Percentiles rank a stretch among this genome's conserved stretches.
Evolutionary conservation across 2,113 vertebrate species (phyloP).

Genomic region (Geococcyx californianus): DNA sequence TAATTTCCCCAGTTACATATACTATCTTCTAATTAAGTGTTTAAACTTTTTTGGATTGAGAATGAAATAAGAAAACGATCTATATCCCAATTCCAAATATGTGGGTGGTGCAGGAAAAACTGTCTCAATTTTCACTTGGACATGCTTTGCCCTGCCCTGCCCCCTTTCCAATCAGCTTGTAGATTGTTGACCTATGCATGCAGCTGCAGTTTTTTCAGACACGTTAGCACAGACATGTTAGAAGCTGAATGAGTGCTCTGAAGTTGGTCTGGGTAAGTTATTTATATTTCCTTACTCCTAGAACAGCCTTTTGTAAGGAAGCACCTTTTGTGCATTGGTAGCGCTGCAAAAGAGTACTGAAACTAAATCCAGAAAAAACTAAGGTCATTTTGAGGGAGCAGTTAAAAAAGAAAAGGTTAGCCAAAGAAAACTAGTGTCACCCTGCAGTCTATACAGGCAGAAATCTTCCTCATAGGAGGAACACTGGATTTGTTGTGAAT

Average conservation of each 20-base stretch:
- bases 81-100: conserved; percentile 20
- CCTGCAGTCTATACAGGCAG: not conserved
- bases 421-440: not conserved
- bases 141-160: not conserved
- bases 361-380: not conserved
- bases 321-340: not conserved
- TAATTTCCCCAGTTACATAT: conserved; percentile 30
- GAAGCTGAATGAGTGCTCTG: not conserved
- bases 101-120: conserved; percentile 42
- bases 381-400: not conserved
- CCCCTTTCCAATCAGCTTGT: not conserved
- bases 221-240: not conserved
- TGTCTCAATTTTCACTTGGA: conserved; percentile 32
- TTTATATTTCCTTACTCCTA: not conserved
- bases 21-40: conserved; percentile 40
- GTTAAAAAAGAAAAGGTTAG: not conserved
- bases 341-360: not conserved
- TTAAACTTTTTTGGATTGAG: conserved; percentile 31
- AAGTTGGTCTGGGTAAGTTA: not conserved
- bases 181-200: not conserved
- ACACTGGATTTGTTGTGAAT: not conserved
- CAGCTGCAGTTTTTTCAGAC: not conserved
- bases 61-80: not conserved
- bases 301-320: not conserved
- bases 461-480: not conserved